These are phyloP conservation scores for Paedocypris sp. DNA, from an alignment of 2,113 vertebrate species.

Conservation along the genomic window DNA sequence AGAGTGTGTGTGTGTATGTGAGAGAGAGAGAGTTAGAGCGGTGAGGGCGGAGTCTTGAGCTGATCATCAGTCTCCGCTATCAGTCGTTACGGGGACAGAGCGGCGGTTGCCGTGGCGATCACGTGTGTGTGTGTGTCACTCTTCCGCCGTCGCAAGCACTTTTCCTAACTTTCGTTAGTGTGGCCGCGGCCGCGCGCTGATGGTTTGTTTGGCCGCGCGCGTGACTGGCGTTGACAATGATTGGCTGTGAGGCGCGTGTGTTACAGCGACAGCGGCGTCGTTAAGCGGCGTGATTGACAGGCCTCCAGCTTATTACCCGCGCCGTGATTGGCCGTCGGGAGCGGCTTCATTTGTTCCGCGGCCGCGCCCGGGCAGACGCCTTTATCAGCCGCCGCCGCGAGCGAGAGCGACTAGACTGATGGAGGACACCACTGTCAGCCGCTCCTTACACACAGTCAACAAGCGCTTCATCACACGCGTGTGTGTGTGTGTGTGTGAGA, in stretches of 20 bases:
- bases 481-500: no score
- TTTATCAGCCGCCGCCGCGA: no score
- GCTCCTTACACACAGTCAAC: no score
- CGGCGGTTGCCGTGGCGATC: conserved; percentile 44
- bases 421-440: no score
- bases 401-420: no score
- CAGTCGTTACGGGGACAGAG: conserved; percentile 74
- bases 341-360: conserved; percentile 54
- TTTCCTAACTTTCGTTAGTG: conserved; percentile 42
- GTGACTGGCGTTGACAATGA: conserved; percentile 85
- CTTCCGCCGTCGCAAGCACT: conserved; percentile 76
- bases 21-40: no score
- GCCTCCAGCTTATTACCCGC: conserved; percentile 49
- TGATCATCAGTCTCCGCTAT: conserved; percentile 90
- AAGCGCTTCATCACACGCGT: no score
- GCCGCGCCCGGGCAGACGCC: no score
- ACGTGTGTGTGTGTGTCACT: conserved; percentile 44
- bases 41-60: no score
- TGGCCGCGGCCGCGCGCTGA: conserved; percentile 22
- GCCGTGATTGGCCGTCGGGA: conserved; percentile 46
- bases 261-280: conserved; percentile 67
- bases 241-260: conserved; percentile 80
- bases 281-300: conserved; percentile 50
- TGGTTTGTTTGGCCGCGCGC: conserved; percentile 45
- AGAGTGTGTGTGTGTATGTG: no score